Conservation (phyloP, 2,888 invertebrate genomes). For the Drosophila histrio region DNA sequence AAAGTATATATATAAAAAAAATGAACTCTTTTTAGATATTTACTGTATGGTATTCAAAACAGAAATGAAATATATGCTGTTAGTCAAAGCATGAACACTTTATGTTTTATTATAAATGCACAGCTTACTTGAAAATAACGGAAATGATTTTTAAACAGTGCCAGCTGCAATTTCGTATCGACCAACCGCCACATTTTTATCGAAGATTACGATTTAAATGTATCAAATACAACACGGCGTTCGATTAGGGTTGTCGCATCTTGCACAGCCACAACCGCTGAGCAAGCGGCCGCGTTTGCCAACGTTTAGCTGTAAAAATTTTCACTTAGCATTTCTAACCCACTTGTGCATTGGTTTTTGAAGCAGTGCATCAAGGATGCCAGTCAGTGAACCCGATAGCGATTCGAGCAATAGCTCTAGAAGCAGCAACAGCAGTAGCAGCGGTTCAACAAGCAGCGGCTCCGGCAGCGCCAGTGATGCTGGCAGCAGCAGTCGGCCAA, state of each 20-base stretch:
- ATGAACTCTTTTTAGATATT: neutral
- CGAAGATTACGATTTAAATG: neutral
- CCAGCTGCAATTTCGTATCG: neutral
- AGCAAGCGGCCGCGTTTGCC: slow-evolving; percentile 60
- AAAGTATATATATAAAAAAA: neutral
- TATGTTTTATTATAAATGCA: neutral
- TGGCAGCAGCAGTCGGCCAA: slow-evolving; percentile 33
- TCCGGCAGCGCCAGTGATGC: slow-evolving; percentile 43
- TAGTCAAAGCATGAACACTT: no score
- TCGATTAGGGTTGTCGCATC: slow-evolving; percentile 30
- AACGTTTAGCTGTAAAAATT: slow-evolving; percentile 63
- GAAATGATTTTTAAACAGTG: neutral
- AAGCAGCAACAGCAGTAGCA: slow-evolving; percentile 45
- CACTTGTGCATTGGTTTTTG: slow-evolving; percentile 5
- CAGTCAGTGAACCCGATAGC: slow-evolving; percentile 70
- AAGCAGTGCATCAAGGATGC: slow-evolving; percentile 52
- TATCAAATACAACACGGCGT: slow-evolving; percentile 17
- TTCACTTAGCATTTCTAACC: slow-evolving; percentile 29
- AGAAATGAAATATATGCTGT: neutral
- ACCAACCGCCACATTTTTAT: neutral
- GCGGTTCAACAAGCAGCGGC: slow-evolving; percentile 39
- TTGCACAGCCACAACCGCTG: slow-evolving; percentile 20
- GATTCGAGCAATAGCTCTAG: slow-evolving; percentile 61
- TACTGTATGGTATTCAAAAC: neutral
- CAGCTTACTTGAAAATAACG: neutral